These are phyloP conservation scores for Lepus americanus DNA, from an alignment of 2,113 vertebrate species.

Conservation along the genomic window DNA sequence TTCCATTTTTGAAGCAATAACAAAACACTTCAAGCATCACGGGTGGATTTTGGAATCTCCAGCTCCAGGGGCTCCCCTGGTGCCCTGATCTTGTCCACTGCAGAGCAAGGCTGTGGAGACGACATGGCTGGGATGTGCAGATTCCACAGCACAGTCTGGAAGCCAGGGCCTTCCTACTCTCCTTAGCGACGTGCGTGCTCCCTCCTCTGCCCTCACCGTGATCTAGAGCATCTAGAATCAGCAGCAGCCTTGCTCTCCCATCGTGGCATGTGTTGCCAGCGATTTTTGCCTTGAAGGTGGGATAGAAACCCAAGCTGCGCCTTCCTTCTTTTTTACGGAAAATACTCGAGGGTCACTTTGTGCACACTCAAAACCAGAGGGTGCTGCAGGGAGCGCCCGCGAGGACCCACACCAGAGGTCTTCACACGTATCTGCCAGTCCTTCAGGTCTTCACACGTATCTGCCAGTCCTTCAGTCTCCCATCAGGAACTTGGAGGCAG, in stretches of 20 bases:
- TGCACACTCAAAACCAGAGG: neutral
- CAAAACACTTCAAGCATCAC: neutral
- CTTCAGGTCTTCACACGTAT: neutral
- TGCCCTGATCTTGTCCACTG: neutral
- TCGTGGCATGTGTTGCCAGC: neutral
- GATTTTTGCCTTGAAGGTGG: neutral
- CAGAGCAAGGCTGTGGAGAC: neutral
- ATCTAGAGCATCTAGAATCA: neutral
- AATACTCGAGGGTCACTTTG: neutral
- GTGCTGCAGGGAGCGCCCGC: neutral
- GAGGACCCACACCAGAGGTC: neutral
- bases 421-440: neutral
- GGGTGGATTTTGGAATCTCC: neutral
- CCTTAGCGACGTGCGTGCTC: neutral
- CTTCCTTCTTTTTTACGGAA: constrained; percentile 8
- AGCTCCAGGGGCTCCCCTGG: neutral
- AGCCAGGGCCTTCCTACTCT: neutral
- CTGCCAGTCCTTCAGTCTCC: too few species aligned
- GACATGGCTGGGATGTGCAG: rapidly evolving
- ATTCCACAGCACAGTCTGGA: neutral
- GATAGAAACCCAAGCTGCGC: neutral
- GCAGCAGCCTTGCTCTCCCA: neutral
- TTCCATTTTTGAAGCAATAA: neutral
- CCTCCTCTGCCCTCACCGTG: neutral
- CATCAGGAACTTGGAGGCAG: too few species aligned